Conservation (phyloP, 2,888 invertebrate species). For the Diadromus collaris region DNA sequence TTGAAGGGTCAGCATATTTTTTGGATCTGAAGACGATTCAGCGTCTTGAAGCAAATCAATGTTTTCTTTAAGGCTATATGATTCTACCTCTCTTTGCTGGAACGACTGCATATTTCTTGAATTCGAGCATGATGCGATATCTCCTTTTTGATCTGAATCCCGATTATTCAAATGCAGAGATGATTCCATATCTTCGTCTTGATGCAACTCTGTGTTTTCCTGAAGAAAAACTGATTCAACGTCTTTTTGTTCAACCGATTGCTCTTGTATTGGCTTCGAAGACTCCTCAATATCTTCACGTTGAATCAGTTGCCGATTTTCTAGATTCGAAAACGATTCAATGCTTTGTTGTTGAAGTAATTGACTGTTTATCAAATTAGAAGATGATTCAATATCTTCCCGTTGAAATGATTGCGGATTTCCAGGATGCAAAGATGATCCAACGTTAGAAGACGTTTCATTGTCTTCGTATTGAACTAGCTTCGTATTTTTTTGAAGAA, state of each 20-base stretch:
- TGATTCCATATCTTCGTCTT: not conserved
- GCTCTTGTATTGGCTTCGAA: not conserved
- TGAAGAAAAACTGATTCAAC: not conserved
- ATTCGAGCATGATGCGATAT: not conserved
- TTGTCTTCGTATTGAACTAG: not conserved
- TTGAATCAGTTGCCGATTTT: not conserved
- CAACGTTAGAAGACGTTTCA: not conserved
- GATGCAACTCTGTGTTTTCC: not conserved
- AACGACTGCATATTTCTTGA: not conserved
- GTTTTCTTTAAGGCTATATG: not conserved
- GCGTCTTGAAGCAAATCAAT: not conserved
- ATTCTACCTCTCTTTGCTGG: not conserved
- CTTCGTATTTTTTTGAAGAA: conserved; percentile 1
- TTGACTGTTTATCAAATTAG: not conserved
- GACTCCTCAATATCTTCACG: not conserved
- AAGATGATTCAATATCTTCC: not conserved
- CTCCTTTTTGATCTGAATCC: not conserved
- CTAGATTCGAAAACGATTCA: not conserved
- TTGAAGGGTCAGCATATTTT: not conserved
- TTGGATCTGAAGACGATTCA: not conserved
- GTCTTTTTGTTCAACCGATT: not conserved
- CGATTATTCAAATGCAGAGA: not conserved
- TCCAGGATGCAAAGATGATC: not conserved
- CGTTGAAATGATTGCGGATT: not conserved
- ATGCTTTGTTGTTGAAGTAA: not conserved